Percentiles rank a stretch among this genome's conserved stretches.
Conservation (phyloP, 2,113 vertebrate genomes). For the Piaya cayana region DNA sequence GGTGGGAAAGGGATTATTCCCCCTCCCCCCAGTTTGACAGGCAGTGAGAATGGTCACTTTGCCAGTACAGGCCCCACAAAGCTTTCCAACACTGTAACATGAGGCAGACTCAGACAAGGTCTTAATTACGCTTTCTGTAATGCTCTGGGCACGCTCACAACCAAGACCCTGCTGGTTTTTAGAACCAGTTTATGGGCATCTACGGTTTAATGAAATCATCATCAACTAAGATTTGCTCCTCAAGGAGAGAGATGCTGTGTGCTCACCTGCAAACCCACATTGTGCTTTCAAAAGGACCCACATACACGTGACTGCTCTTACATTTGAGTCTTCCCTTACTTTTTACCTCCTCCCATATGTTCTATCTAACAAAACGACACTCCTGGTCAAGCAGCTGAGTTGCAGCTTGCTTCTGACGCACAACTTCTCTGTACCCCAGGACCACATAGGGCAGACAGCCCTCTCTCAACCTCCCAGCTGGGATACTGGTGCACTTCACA, state of each 20-base stretch:
- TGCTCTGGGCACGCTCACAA: not conserved
- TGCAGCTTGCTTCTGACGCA: not conserved
- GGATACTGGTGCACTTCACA: not conserved
- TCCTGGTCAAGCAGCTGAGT: not conserved
- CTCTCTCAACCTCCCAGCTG: not conserved
- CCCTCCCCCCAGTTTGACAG: slow-evolving; percentile 41
- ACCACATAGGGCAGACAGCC: not conserved
- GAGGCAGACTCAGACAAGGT: slow-evolving; percentile 44
- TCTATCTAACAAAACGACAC: not conserved
- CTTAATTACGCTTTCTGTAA: slow-evolving; percentile 30
- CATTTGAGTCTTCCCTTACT: not conserved
- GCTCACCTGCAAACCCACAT: not conserved
- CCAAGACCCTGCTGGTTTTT: not conserved
- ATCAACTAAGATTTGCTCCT: not conserved
- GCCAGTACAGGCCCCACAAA: slow-evolving; percentile 5
- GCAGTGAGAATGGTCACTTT: slow-evolving; percentile 41
- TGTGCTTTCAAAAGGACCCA: not conserved
- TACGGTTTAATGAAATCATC: not conserved
- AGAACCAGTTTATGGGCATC: not conserved
- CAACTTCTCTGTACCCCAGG: not conserved
- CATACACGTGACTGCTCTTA: not conserved
- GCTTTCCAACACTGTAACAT: slow-evolving; percentile 42
- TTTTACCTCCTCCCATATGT: not conserved
- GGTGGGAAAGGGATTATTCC: slow-evolving; percentile 45
- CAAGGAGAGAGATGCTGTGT: not conserved